Percentiles rank a stretch among this genome's conserved stretches.
Evolutionary conservation across 1,140 invertebrate genomes (phyloP).

Genomic region (Musca vetustissima): DNA sequence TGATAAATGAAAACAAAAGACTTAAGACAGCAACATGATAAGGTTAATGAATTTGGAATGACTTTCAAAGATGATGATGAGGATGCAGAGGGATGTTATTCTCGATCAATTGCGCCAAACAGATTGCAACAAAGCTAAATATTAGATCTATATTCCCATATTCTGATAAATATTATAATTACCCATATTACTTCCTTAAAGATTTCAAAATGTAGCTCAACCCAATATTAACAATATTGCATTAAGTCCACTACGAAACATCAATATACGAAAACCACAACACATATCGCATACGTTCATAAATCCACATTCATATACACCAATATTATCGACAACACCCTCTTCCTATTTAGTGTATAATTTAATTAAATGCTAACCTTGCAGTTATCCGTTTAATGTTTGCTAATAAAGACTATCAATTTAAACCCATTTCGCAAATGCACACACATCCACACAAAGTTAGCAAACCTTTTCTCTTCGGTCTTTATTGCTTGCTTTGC

Average conservation of each 20-base stretch:
- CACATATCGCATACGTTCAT: not conserved
- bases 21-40: conserved; percentile 21
- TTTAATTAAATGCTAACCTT: conserved; percentile 24
- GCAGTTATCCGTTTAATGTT: conserved; percentile 18
- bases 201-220: no score
- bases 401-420: conserved; percentile 25
- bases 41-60: not conserved
- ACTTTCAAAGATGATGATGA: no score
- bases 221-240: no score
- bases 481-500: not conserved
- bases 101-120: no score
- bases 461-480: conserved; percentile 28
- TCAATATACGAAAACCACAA: no score
- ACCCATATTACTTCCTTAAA: no score
- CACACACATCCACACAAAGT: conserved; percentile 8
- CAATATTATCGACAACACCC: conserved; percentile 16
- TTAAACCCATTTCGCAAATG: not conserved
- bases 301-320: not conserved
- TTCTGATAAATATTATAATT: no score
- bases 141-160: no score
- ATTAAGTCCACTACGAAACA: no score
- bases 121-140: no score
- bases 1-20: conserved; percentile 25
- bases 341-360: conserved; percentile 23
- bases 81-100: no score